Evolutionary conservation across 2,888 invertebrate species (phyloP).

Genomic region (Drosophila anceps): DNA sequence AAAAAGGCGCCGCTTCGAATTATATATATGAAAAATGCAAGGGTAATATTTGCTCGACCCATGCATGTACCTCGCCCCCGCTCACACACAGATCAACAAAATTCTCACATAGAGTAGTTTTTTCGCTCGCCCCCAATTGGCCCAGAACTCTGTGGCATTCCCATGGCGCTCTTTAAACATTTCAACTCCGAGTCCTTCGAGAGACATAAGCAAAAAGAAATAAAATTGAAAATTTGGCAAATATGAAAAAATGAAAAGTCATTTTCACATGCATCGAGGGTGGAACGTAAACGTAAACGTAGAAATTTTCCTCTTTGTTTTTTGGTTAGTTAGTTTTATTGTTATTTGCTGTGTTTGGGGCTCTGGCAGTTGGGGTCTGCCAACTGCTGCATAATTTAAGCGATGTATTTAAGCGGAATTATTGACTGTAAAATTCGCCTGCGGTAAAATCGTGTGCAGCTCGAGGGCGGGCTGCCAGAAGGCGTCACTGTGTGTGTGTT

Average conservation of each 20-base stretch:
- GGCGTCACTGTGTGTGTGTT: slow-evolving; percentile 1
- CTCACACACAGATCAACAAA: slow-evolving; percentile 27
- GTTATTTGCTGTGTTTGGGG: slow-evolving; percentile 25
- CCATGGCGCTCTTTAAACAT: slow-evolving; percentile 74
- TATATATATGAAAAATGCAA: slow-evolving; percentile 70
- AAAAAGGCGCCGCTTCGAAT: slow-evolving; percentile 55
- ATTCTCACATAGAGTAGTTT: slow-evolving; percentile 19
- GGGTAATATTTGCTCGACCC: slow-evolving; percentile 72
- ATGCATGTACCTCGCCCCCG: slow-evolving; percentile 12
- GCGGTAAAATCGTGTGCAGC: slow-evolving; percentile 9
- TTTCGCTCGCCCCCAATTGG: slow-evolving; percentile 41
- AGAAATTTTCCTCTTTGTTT: slow-evolving; percentile 46
- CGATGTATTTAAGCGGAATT: slow-evolving; percentile 76
- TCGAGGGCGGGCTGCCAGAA: background rate
- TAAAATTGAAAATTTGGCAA: slow-evolving; percentile 38
- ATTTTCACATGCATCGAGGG: slow-evolving; percentile 52
- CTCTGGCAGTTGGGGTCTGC: slow-evolving; percentile 37
- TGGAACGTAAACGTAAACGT: slow-evolving; percentile 15
- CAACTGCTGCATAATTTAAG: slow-evolving; percentile 68
- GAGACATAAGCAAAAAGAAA: slow-evolving; percentile 36
- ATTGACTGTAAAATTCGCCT: slow-evolving; percentile 69
- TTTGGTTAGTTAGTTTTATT: slow-evolving; percentile 55
- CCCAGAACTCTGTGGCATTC: slow-evolving; percentile 55
- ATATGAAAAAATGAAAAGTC: slow-evolving; percentile 60
- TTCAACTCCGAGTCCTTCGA: slow-evolving; percentile 48